Base-by-base conservation (phyloP, 2,888 invertebrate species). In the Scaptomyza parva region DNA sequence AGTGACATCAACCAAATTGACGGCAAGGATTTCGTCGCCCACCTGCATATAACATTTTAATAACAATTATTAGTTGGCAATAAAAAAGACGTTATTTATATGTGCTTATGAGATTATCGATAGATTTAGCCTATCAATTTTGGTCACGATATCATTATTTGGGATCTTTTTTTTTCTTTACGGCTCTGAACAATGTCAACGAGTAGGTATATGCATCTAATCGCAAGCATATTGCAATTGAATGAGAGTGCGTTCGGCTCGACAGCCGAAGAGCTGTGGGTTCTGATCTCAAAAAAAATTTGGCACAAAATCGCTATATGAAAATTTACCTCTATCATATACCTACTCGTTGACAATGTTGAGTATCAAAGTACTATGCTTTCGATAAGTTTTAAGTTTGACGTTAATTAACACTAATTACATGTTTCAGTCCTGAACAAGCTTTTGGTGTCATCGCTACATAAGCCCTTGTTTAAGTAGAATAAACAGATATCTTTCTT, bases 11-110 rank as follows among this genome's bases (percentile, higher is more conserved):
- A 99, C 99, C 89, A 98, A 93, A 92, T 99, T 99, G 62, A 99
- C 99, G 35, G 98, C 98, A 84, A 99, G 93, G 90, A 99, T 99
- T 93, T 99, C 99, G 92, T 99, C 99, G 44, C 99, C 99, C 51
- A 99, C 98, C 94, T 96, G 51, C 1, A 52, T 18, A 24, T 14
- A 53, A 22, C n/a, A 17, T 33, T 33, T 33, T 24, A 9, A 14
- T 4, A 17, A 4, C 7, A 17, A 14, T 44, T 11, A 5, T 22
- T 22, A 41, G 40, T 18, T 20, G 9, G 0, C 22, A 14, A 24
- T 0, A 24, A 44, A 11, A n/a, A 6, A 17, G 2, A 9, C 9
- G 9, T 1, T 9, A 43, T 24, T 20, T 0, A 22, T 22, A n/a
- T 26, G 9, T 14, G 14, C 2, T 35, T 14, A 4, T 1, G 5